These are phyloP conservation scores for Oncorhynchus masou DNA, from an alignment of 2,113 vertebrate species.

Conservation along the genomic window DNA sequence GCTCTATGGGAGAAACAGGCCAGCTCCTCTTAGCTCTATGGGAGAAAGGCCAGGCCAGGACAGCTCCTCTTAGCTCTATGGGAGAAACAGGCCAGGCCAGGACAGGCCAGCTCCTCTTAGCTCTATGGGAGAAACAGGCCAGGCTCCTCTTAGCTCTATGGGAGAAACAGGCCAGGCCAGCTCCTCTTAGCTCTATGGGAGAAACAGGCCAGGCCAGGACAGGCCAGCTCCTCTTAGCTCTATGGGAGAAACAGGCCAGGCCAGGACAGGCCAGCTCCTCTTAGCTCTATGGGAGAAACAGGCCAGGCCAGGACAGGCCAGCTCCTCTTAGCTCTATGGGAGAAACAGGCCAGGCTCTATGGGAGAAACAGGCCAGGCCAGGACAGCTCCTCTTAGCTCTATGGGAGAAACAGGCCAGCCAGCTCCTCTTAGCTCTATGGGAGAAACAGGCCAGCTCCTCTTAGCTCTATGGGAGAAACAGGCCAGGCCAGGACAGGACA, in stretches of 20 bases:
- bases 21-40: too few relatives aligned
- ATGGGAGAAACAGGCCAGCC: not conserved
- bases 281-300: constrained; percentile 7
- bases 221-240: not conserved
- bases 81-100: constrained; percentile 15
- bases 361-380: constrained; percentile 10
- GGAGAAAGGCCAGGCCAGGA: too few relatives aligned
- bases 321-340: constrained; percentile 26
- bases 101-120: constrained; percentile 38
- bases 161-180: constrained; percentile 27
- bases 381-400: not conserved
- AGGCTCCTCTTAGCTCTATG: constrained; percentile 12
- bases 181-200: constrained; percentile 23
- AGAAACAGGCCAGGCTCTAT: constrained; percentile 7
- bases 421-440: too few relatives aligned
- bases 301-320: constrained; percentile 15
- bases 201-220: not conserved
- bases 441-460: too few relatives aligned
- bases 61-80: too few relatives aligned
- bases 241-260: constrained; percentile 12
- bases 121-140: too few relatives aligned
- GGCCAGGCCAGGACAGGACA: too few relatives aligned
- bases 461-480: too few relatives aligned
- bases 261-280: not conserved
- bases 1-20: too few relatives aligned